Base-by-base conservation (phyloP, 2,888 invertebrate species). In the Heliconius aoede region DNA sequence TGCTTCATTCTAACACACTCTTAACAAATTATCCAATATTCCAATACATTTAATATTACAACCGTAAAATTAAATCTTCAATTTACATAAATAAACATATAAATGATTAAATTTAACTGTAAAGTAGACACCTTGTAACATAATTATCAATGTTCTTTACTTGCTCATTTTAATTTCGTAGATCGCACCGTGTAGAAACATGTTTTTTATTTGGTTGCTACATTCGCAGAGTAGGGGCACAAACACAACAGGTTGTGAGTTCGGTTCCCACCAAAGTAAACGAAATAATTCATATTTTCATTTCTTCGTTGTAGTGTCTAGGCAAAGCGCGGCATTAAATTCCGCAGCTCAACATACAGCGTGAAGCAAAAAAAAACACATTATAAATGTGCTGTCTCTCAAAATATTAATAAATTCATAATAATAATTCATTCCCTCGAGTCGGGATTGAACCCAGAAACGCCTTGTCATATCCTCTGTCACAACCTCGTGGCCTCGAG, bases 11-110 rank as follows among this genome's bases (percentile, higher is more conserved):
- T n/a, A 32, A 32, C 4, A n/a, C 15, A 64, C 1, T 5, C 1
- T 1, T 69, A n/a, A 72, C 58, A 64, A 64, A 58, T 72, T 64
- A 72, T 64, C 64, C 40, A n/a, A 72, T 69, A 55, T 36, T 2
- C 28, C 36, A 76, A 76, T 76, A 72, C 58, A 58, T 60, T 60
- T 24, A 60, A 26, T 64, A 58, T 64, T 18, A 64, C 36, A 58
- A 69, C 40, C 51, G 26, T 76, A 21, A 64, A 72, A 65, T 72
- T 58, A 36, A 36, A 64, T 36, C 15, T 24, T 40, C 24, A n/a
- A 76, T 76, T 72, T 58, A 28, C 71, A 72, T 76, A 71, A 55
- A 72, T 76, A 72, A 62, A 55, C 69, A 71, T 76, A 72, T 24
- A 65, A 72, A 72, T 76, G 64, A 21, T 40, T 58, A 11, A 32